Evolutionary conservation across 1,140 invertebrate genomes (phyloP), one percentile per base, ranked within the genome.

Genomic region (Plodia interpunctella): DNA sequence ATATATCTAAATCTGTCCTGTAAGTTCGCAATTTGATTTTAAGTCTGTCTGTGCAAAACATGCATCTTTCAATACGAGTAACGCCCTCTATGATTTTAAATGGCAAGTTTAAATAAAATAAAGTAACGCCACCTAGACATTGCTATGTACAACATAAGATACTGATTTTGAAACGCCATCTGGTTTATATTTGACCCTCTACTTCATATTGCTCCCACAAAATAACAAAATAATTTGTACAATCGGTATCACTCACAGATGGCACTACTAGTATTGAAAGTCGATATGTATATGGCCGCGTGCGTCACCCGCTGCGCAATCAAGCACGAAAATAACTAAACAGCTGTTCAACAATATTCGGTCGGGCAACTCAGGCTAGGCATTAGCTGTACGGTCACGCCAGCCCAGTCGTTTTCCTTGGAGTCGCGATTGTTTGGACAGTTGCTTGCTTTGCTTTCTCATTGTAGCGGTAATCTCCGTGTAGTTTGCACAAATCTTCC

Each of bases 271-370:
- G 19, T 59, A 54, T 59, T 21, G 30, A 58, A 69, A 76, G 80
- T 87, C 80, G 70, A 88, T 85, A 86, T 25, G 21, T 4, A 65
- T 35, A 76, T 76, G 72, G 75, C 65, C 65, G 76, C 63, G 72
- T 86, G 79, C 84, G 84, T 86, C 83, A 86, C 70, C 57, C 76
- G 71, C 81, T 86, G 83, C 83, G 83, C 83, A 88, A 86, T 85
- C 83, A 78, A 82, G 82, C 78, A 84, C 86, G 76, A 83, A 89
- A 87, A 86, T 87, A 89, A 71, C 80, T 78, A 83, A 85, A 90
- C 87, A 88, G 87, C 87, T 90, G 86, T 90, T 90, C 83, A 79
- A 87, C 78, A 90, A 87, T 90, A 85, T 90, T 90, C 84, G 79
- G 68, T 83, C 78, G 78, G 83, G 82, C 83, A 85, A 87, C 84